Percentiles rank a stretch among this genome's conserved stretches.
These are phyloP conservation scores for Enteromius viviparus DNA, from an alignment of 2,797 vertebrate genomes.

Conservation along the genomic window DNA sequence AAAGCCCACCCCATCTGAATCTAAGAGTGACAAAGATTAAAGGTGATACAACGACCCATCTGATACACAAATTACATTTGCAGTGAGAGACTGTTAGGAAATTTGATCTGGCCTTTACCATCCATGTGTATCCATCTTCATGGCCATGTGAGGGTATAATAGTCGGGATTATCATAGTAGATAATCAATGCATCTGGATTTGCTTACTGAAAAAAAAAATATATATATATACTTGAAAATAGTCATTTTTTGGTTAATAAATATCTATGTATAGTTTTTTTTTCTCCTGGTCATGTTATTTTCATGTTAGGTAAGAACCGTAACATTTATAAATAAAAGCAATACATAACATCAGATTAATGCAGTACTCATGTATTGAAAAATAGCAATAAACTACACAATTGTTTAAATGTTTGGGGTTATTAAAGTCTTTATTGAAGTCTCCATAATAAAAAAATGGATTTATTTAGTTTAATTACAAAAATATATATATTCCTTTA, in stretches of 20 bases:
- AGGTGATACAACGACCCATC: not conserved
- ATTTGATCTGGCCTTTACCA: not conserved
- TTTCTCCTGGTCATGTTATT: not conserved
- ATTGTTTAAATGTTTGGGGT: not conserved
- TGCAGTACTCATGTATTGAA: not conserved
- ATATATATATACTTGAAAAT: not conserved
- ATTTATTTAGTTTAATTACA: not conserved
- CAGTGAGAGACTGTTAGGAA: not conserved
- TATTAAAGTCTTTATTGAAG: not conserved
- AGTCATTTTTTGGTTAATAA: conserved; percentile 13
- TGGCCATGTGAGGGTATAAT: not conserved
- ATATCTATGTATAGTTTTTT: not conserved
- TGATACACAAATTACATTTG: not conserved
- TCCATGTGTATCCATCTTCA: not conserved
- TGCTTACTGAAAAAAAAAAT: not conserved
- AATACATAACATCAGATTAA: not conserved
- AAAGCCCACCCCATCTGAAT: not conserved
- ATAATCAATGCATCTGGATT: not conserved
- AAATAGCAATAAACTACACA: not conserved
- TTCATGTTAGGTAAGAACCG: not conserved
- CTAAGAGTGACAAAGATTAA: conserved; percentile 33
- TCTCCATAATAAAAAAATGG: not conserved
- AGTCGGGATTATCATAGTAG: not conserved
- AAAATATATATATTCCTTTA: not conserved
- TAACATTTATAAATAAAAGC: not conserved